Evolutionary conservation across 2,113 vertebrate species (phyloP).

Genomic region (Ageneiosus marmoratus): DNA sequence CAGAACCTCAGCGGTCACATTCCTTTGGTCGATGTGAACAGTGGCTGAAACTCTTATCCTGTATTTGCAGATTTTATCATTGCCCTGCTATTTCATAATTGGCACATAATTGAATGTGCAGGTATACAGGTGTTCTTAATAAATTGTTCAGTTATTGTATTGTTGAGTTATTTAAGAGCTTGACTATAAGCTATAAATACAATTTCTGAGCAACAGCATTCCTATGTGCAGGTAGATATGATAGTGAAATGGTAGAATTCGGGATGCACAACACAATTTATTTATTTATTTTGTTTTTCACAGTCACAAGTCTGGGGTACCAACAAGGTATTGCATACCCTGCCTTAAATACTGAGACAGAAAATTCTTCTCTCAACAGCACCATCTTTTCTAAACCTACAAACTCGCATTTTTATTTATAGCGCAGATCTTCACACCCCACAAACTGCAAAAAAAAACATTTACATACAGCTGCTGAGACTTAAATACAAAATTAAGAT

Average conservation of each 20-base stretch:
- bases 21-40: no score
- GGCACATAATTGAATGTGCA: no score
- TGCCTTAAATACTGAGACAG: background rate
- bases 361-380: background rate
- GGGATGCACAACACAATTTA: background rate
- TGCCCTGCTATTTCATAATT: no score
- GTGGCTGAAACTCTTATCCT: no score
- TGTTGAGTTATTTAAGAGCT: background rate
- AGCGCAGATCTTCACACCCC: background rate
- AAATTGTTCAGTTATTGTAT: background rate
- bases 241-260: background rate
- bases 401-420: background rate
- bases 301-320: background rate
- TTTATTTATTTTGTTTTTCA: background rate
- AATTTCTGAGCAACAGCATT: background rate
- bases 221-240: background rate
- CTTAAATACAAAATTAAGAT: background rate
- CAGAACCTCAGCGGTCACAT: no score
- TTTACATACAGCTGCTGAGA: slow-evolving; percentile 1
- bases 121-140: no score
- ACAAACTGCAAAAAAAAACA: background rate
- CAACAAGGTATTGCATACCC: background rate
- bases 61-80: no score
- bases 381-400: background rate
- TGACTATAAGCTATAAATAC: background rate